Conservation (phyloP, 2,113 vertebrate genomes). For the Lagopus leucura region DNA sequence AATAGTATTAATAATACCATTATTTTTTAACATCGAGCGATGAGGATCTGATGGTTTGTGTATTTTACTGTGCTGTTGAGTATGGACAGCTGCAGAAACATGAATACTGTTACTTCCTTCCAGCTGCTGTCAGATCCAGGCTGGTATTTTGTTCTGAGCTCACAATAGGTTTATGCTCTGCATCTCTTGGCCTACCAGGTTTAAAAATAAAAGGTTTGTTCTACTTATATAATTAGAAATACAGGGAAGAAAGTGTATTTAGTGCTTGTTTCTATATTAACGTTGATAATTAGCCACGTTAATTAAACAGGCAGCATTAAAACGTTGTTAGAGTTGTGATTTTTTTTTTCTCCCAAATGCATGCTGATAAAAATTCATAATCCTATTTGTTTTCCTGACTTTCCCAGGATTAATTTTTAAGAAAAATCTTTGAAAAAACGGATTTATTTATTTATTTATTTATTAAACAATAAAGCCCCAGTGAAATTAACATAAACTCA, state of each 20-base stretch:
- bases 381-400: background rate
- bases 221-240: background rate
- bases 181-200: background rate
- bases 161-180: background rate
- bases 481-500: background rate
- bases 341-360: background rate
- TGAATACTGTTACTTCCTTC: background rate
- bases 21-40: background rate
- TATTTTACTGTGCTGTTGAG: background rate
- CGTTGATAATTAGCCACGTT: background rate
- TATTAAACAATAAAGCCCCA: background rate
- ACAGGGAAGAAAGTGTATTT: background rate
- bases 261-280: background rate
- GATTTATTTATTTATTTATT: background rate
- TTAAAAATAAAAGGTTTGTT: background rate
- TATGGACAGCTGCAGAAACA: background rate
- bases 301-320: background rate
- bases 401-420: background rate
- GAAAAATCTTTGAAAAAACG: background rate
- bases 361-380: background rate
- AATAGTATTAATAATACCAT: background rate
- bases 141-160: background rate
- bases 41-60: background rate
- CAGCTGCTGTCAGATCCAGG: background rate
- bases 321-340: background rate